Conservation (phyloP, 1,140 invertebrate genomes). For the Cherax quadricarinatus region DNA sequence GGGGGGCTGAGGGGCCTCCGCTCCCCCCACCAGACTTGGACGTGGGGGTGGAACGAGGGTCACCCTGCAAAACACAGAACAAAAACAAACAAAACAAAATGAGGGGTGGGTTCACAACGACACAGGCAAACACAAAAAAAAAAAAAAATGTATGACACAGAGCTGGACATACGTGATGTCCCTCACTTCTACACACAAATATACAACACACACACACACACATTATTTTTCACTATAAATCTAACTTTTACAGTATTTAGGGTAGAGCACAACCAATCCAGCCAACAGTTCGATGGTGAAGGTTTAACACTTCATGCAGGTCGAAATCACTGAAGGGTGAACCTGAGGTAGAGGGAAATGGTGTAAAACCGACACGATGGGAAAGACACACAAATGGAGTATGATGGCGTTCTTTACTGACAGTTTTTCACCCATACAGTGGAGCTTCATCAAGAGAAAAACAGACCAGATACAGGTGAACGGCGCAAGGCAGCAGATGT, state of each 20-base stretch:
- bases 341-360: too few species aligned
- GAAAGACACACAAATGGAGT: too few species aligned
- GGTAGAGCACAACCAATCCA: neutral
- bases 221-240: neutral
- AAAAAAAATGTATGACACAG: slow-evolving; percentile 22
- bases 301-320: slow-evolving; percentile 2
- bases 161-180: neutral
- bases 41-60: slow-evolving; percentile 66
- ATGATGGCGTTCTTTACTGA: too few species aligned
- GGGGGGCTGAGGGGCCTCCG: slow-evolving; percentile 44
- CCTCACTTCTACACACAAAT: neutral
- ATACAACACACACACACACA: neutral
- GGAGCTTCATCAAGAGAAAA: too few species aligned
- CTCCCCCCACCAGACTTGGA: slow-evolving; percentile 60
- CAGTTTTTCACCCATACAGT: too few species aligned
- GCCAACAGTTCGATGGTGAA: neutral
- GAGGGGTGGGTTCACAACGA: slow-evolving; percentile 25
- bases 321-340: neutral
- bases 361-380: too few species aligned
- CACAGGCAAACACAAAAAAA: slow-evolving; percentile 3
- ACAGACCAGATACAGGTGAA: too few species aligned
- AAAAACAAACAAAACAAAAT: slow-evolving; percentile 66
- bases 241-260: neutral
- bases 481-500: too few species aligned
- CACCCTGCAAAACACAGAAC: slow-evolving; percentile 67